Evolutionary conservation across 1,140 invertebrate genomes (phyloP).

Genomic region (Drosophila burlai): DNA sequence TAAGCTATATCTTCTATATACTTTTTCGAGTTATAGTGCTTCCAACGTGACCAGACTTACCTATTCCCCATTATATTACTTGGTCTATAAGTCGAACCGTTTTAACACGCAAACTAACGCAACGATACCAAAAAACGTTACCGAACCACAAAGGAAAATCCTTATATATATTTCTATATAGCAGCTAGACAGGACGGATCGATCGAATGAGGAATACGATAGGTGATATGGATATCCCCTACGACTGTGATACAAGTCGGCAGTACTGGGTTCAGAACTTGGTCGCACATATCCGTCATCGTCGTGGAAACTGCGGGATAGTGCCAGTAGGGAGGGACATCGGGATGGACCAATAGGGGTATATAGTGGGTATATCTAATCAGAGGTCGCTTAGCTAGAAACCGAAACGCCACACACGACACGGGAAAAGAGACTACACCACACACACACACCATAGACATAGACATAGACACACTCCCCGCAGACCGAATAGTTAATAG

Average conservation of each 20-base stretch:
- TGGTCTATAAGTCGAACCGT: background rate
- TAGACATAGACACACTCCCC: slow-evolving; percentile 33
- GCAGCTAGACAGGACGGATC: slow-evolving; percentile 5
- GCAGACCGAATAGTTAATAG: slow-evolving; percentile 66
- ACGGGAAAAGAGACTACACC: slow-evolving; percentile 11
- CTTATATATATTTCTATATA: slow-evolving; percentile 48
- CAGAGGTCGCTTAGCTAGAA: slow-evolving; percentile 65
- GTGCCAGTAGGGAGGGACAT: slow-evolving; percentile 11
- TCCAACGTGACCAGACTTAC: background rate
- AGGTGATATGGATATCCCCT: slow-evolving; percentile 27
- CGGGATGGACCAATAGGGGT: slow-evolving; percentile 60
- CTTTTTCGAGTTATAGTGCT: background rate
- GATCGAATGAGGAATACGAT: slow-evolving; percentile 10
- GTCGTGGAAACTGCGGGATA: slow-evolving; percentile 30
- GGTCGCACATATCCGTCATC: slow-evolving; percentile 59
- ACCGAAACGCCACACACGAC: slow-evolving; percentile 30
- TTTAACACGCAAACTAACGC: slow-evolving; percentile 21
- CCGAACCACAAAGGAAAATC: slow-evolving; percentile 36
- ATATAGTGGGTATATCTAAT: slow-evolving; percentile 41
- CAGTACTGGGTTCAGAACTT: slow-evolving; percentile 54
- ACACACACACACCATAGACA: slow-evolving; percentile 30
- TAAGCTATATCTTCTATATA: background rate
- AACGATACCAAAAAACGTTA: slow-evolving; percentile 48
- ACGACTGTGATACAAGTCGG: slow-evolving; percentile 70
- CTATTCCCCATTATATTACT: background rate